phyloP scores from a whole-genome alignment of 2,113 vertebrate species.

The Bubo scandiacus region DNA sequence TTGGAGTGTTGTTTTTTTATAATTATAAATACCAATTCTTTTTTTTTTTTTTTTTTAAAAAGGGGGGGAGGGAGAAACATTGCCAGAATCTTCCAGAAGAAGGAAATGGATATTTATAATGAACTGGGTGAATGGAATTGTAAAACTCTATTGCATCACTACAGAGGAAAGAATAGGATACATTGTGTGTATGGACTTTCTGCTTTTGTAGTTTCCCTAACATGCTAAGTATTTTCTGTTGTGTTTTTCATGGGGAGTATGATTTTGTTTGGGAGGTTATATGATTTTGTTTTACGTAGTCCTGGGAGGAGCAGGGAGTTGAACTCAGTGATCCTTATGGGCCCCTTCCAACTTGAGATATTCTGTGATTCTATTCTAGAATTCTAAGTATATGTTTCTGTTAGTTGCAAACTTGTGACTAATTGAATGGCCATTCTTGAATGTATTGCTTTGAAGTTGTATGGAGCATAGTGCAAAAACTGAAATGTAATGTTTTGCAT shows the following conservation, averaged over 20 bases:
- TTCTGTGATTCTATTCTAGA: neutral
- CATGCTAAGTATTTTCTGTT: neutral
- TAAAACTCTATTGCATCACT: neutral
- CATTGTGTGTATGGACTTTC: neutral
- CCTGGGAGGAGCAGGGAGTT: neutral
- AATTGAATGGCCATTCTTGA: neutral
- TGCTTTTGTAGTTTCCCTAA: neutral
- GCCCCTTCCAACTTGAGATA: neutral
- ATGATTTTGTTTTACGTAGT: neutral
- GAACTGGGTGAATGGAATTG: neutral
- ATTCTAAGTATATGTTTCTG: neutral
- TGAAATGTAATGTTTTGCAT: slow-evolving; percentile 69
- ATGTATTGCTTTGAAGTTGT: neutral
- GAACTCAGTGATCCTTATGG: fast-evolving
- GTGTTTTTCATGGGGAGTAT: neutral
- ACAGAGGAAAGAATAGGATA: neutral
- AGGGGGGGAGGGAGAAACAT: neutral
- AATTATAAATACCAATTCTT: neutral
- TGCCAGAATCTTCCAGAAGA: neutral
- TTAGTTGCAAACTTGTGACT: neutral
- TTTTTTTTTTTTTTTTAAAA: too few species aligned
- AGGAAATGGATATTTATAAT: neutral
- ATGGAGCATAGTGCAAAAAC: neutral
- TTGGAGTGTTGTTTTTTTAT: neutral
- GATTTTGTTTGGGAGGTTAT: neutral